Base-by-base conservation (phyloP, 2,797 vertebrate genomes). In the Poeciliopsis gracilis region DNA sequence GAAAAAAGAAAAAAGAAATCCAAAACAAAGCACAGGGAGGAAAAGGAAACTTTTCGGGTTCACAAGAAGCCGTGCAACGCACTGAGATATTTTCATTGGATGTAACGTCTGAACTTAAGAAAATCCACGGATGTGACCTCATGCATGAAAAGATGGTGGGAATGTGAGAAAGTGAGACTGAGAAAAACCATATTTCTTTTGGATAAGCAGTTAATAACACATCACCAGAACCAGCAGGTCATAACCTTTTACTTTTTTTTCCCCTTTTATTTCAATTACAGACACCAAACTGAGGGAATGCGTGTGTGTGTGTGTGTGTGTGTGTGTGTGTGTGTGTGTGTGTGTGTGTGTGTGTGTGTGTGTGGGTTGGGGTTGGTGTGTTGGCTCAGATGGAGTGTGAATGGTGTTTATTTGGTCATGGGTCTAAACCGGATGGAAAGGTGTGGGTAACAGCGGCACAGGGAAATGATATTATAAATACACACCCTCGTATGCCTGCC, bases 211-310 rank as follows among this genome's bases (percentile, higher is more conserved):
- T 92, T 89, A 88, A 92, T 89, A 81, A 73, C 33, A 79, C 87
- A 78, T 88, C 77, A 55, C 79, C 82, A 86, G 78, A 91, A 84
- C 75, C 76, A 79, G 63, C 49, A 67, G 91, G 92, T 91, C 88
- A 78, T 73, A 28, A 90, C 88, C 78, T 88, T 53, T 78, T 84
- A 82, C 82, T 88, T 83, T 73, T 80, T 80, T 25, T 72, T 49
- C 84, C 84, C 43, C 45, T 90, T 94, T 89, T 92, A 87, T 94
- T 94, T 94, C 92, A 93, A 95, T 95, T 94, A 93, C 85, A 91
- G 79, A 87, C 79, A 78, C 82, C 79, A 76, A 16, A 73, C 20
- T 38, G 45, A 53, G 49, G 11, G 33, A 38, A 73, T 73, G 72
- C 72, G 36, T 76, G 72, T 16, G 61, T 67, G 73, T 13, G 12